Evolutionary conservation across 2,797 vertebrate genomes (phyloP), one percentile per base, ranked within the genome.

Genomic region (Sciurus carolinensis): DNA sequence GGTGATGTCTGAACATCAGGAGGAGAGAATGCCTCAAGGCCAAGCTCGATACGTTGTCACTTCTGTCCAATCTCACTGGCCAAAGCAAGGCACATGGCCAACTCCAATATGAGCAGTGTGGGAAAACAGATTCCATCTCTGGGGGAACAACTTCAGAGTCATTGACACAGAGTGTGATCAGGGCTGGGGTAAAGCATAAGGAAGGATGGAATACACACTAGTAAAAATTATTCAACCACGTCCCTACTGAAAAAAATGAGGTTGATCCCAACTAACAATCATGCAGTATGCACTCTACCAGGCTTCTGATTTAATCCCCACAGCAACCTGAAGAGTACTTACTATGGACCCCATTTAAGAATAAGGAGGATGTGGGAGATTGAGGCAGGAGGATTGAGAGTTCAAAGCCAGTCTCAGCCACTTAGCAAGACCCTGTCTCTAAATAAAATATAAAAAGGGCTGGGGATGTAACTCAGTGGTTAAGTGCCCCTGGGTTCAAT

Each of bases 31-130:
- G 54, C 8, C 33, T 36, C 42, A 72, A 39, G 11, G 8, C 17
- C 72, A 67, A 72, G 47, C n/a, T 76, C 6, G 4, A 2, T n/a
- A 30, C 47, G 4, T 9, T 14, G 22, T 50, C 57, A 71, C n/a
- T 64, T 90, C 15, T 85, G 30, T 66, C 80, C 3, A 54, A 10
- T 73, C 54, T 47, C 42, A 86, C 7, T n/a, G 64, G 11, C 11
- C 82, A 94, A 79, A 81, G 22, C 52, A 81, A 95, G 36, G 47
- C 79, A 83, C 42, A n/a, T 12, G 44, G 62, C 28, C 67, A 93
- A 82, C 67, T 57, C 50, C n/a, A 73, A 1, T 13, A 8, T 3
- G 3, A 17, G 66, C 39, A 6, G 17, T 12, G 28, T 11, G 4
- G 7, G 18, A 6, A 66, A 50, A 39, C 26, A 90, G 1, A 80